Evolutionary conservation across 1,140 invertebrate species (phyloP).

Genomic region (Lucilia sericata): DNA sequence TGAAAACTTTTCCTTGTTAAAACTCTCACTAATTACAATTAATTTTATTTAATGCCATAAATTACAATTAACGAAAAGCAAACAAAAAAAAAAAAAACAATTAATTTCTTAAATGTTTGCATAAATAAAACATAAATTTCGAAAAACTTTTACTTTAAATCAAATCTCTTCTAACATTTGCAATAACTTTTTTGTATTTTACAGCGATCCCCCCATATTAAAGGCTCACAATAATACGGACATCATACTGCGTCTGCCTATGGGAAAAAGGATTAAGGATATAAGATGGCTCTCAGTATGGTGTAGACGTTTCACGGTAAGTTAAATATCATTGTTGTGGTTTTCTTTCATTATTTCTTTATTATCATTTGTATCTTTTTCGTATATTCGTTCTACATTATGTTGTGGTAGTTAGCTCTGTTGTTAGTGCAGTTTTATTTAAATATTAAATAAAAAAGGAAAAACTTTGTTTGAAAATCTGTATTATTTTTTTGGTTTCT

Average conservation of each 20-base stretch:
- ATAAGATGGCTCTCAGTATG: slow-evolving; percentile 91
- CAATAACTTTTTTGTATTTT: slow-evolving; percentile 42
- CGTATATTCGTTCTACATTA: too few species aligned
- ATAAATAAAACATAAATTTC: not conserved
- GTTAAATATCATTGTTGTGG: slow-evolving; percentile 55
- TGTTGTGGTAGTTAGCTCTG: too few species aligned
- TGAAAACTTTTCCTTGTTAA: too few species aligned
- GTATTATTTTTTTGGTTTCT: too few species aligned
- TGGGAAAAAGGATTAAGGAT: slow-evolving; percentile 84
- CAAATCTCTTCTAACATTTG: not conserved
- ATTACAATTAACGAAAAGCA: not conserved
- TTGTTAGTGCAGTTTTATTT: too few species aligned
- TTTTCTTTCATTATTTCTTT: not conserved
- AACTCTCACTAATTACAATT: not conserved
- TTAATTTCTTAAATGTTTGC: not conserved
- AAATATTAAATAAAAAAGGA: too few species aligned
- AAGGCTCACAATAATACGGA: slow-evolving; percentile 81
- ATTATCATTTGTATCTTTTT: not conserved
- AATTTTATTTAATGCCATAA: not conserved
- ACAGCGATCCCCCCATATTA: slow-evolving; percentile 82
- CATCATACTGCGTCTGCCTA: slow-evolving; percentile 85
- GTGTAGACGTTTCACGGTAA: slow-evolving; percentile 90
- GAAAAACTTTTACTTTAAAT: not conserved
- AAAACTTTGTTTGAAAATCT: too few species aligned
- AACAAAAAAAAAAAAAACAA: not conserved